phyloP scores from a whole-genome alignment of 2,888 invertebrate genomes.

The Ceratothoa steindachneri region DNA sequence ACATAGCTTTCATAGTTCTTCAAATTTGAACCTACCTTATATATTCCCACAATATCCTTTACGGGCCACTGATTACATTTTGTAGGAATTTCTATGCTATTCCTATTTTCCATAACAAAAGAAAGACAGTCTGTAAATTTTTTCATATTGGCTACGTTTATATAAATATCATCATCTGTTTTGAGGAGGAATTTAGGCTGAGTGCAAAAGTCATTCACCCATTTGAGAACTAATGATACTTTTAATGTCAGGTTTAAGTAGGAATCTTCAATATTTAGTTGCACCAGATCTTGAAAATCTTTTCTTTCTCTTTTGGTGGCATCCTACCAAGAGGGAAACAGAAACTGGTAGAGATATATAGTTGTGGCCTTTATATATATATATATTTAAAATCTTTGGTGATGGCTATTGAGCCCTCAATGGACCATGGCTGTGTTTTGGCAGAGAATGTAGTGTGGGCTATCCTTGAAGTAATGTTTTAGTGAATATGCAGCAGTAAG shows the following conservation, averaged over 20 bases:
- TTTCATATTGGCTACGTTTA: neutral
- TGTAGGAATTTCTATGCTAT: neutral
- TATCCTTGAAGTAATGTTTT: no score
- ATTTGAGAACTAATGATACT: neutral
- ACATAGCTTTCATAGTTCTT: slow-evolving; percentile 41
- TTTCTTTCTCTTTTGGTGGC: neutral
- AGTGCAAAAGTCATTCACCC: neutral
- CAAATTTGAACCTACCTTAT: slow-evolving; percentile 13
- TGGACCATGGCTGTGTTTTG: no score
- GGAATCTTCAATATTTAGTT: neutral
- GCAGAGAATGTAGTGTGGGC: no score
- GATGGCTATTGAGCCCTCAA: no score
- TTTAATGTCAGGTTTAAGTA: neutral
- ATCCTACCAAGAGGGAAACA: neutral
- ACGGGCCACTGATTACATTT: neutral
- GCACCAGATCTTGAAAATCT: neutral
- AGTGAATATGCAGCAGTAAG: no score
- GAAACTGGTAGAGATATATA: no score
- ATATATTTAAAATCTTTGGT: no score
- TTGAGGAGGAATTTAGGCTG: neutral
- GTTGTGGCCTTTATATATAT: no score
- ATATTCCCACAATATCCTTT: neutral
- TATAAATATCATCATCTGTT: neutral
- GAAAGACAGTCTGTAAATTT: neutral
- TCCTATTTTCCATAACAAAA: neutral